Percentiles rank a stretch among this genome's conserved stretches.
Conservation (phyloP, 2,113 vertebrate species). For the Manacus vitellinus region DNA sequence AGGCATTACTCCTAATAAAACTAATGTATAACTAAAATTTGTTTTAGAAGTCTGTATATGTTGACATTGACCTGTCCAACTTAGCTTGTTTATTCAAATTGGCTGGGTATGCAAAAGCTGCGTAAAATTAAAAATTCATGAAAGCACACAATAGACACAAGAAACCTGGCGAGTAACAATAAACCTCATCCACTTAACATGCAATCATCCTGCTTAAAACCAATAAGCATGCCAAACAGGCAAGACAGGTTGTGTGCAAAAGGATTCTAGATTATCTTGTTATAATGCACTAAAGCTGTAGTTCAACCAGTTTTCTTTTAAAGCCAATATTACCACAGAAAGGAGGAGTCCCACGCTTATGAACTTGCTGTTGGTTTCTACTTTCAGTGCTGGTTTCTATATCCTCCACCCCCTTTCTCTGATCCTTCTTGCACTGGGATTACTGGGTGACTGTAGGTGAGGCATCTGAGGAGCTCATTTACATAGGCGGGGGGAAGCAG, state of each 20-base stretch:
- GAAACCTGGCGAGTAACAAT: conserved; percentile 56
- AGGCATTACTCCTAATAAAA: neutral
- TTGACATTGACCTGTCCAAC: neutral
- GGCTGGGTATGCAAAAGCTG: neutral
- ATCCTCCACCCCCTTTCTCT: neutral
- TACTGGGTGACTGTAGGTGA: conserved; percentile 1
- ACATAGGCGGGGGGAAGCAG: neutral
- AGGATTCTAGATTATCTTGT: neutral
- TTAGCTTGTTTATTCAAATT: neutral
- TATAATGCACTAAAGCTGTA: neutral
- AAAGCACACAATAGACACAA: neutral
- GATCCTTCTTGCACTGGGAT: neutral
- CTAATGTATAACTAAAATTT: neutral
- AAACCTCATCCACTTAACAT: conserved; percentile 43
- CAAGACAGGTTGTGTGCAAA: neutral
- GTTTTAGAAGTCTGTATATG: neutral
- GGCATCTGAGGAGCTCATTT: neutral
- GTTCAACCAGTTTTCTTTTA: conserved; percentile 12
- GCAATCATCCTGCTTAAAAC: conserved; percentile 3
- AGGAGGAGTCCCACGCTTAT: neutral
- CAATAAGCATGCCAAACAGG: conserved; percentile 19
- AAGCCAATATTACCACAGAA: neutral
- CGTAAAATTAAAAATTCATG: conserved; percentile 5
- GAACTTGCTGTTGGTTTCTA: neutral
- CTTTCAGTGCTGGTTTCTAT: neutral